Conservation (phyloP, 2,113 vertebrate genomes). For the Willisornis vidua region DNA sequence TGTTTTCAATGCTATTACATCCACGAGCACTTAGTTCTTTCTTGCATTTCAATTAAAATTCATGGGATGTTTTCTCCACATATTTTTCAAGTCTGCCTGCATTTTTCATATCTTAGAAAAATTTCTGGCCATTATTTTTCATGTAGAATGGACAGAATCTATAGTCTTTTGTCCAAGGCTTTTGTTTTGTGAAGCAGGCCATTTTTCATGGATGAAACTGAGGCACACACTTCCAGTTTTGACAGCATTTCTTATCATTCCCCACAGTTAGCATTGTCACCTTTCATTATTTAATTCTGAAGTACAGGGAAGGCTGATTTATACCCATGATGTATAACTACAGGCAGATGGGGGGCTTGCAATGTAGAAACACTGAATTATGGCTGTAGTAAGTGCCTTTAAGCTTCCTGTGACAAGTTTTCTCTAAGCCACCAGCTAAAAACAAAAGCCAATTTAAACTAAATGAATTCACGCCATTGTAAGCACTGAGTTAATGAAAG, state of each 20-base stretch:
- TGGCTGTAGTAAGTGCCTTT: background rate
- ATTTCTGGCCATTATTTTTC: conserved; percentile 53
- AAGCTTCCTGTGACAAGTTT: background rate
- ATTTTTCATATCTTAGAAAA: conserved; percentile 54
- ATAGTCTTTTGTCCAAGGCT: conserved; percentile 52
- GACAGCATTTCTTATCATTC: conserved; percentile 60
- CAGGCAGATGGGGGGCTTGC: conserved; percentile 31
- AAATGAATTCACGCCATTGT: conserved; percentile 1
- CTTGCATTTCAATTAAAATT: conserved; percentile 62
- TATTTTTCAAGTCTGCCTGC: conserved; percentile 26
- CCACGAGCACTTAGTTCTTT: conserved; percentile 38
- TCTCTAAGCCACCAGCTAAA: conserved; percentile 5
- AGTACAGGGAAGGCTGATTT: conserved; percentile 56
- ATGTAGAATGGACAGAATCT: conserved; percentile 25
- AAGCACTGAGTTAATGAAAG: conserved; percentile 4
- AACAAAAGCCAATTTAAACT: conserved; percentile 22
- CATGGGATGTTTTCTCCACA: conserved; percentile 26
- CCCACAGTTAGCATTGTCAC: conserved; percentile 45
- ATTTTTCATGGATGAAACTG: conserved; percentile 67
- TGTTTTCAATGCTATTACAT: background rate
- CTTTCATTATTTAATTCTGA: conserved; percentile 66
- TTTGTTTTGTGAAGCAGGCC: conserved; percentile 58
- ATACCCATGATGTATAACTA: conserved; percentile 55
- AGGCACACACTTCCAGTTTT: conserved; percentile 44
- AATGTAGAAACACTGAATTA: conserved; percentile 46